These are phyloP conservation scores for Megastigmus dorsalis DNA, from an alignment of 2,888 invertebrate genomes.

Conservation along the genomic window DNA sequence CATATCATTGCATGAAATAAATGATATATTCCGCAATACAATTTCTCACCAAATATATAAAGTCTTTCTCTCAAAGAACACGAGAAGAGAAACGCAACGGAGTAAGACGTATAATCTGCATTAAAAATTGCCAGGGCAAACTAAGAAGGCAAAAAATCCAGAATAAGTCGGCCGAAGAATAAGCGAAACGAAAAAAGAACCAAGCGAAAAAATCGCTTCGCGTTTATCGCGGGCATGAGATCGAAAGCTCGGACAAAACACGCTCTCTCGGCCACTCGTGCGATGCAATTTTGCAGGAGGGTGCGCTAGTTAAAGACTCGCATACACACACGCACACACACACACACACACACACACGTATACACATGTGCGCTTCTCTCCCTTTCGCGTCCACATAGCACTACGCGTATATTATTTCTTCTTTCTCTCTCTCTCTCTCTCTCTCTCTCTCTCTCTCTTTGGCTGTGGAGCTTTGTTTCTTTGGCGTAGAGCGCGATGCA, in stretches of 20 bases:
- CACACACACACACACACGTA: neutral
- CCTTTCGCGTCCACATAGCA: neutral
- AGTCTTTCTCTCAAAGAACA: too few relatives aligned
- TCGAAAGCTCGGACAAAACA: slow-evolving; percentile 27
- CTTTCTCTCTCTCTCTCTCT: neutral
- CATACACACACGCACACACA: neutral
- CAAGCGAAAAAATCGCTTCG: slow-evolving; percentile 31
- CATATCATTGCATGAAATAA: too few relatives aligned
- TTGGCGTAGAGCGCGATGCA: neutral
- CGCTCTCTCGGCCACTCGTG: neutral
- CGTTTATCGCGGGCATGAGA: slow-evolving; percentile 31
- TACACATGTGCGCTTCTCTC: too few relatives aligned
- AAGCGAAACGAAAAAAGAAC: neutral
- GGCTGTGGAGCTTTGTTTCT: too few relatives aligned
- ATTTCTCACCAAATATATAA: too few relatives aligned
- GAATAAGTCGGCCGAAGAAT: neutral
- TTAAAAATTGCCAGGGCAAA: slow-evolving; percentile 4
- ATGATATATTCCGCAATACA: too few relatives aligned
- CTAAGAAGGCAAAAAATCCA: neutral
- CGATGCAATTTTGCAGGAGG: slow-evolving; percentile 38
- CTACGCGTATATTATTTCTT: neutral
- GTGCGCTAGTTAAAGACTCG: too few relatives aligned
- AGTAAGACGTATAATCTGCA: slow-evolving; percentile 34
- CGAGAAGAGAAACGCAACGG: neutral
- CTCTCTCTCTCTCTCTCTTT: slow-evolving; percentile 6